A percentile compares a stretch with the other conserved stretches of the same genome.
Conservation (phyloP, 2,888 invertebrate genomes). For the Luperina nickerlii region DNA sequence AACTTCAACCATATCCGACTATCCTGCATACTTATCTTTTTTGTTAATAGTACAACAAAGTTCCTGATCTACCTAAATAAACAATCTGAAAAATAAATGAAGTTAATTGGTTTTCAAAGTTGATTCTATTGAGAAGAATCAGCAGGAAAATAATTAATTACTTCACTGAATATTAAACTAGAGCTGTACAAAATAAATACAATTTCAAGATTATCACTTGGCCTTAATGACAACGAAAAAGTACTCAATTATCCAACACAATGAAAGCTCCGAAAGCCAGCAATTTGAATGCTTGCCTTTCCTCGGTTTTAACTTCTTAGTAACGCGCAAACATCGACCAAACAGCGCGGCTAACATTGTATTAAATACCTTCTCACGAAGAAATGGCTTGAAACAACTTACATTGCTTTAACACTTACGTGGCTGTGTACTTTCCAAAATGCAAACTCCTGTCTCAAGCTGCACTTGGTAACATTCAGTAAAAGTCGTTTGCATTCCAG, state of each 20-base stretch:
- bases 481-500: constrained; percentile 50
- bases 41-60: background rate
- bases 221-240: constrained; percentile 5
- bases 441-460: constrained; percentile 45
- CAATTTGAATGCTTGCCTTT: constrained; percentile 2
- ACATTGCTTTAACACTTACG: constrained; percentile 48
- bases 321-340: constrained; percentile 44
- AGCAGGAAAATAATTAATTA: constrained; percentile 11
- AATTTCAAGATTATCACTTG: constrained; percentile 21
- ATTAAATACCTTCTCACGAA: constrained; percentile 48
- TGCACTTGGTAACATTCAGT: constrained; percentile 43
- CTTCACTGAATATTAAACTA: constrained; percentile 4
- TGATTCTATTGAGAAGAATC: constrained; percentile 16
- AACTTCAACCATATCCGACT: too few relatives aligned
- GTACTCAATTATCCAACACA: constrained; percentile 28
- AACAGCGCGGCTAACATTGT: constrained; percentile 29
- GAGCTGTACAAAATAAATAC: constrained; percentile 7
- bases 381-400: constrained; percentile 56
- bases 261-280: constrained; percentile 21
- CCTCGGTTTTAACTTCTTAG: constrained; percentile 27
- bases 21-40: too few relatives aligned
- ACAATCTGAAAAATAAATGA: constrained; percentile 1
- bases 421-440: constrained; percentile 47
- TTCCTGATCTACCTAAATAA: constrained; percentile 4
- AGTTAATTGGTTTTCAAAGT: constrained; percentile 9